phyloP scores from a whole-genome alignment of 2,797 vertebrate genomes.

The Cryptoprocta ferox region DNA sequence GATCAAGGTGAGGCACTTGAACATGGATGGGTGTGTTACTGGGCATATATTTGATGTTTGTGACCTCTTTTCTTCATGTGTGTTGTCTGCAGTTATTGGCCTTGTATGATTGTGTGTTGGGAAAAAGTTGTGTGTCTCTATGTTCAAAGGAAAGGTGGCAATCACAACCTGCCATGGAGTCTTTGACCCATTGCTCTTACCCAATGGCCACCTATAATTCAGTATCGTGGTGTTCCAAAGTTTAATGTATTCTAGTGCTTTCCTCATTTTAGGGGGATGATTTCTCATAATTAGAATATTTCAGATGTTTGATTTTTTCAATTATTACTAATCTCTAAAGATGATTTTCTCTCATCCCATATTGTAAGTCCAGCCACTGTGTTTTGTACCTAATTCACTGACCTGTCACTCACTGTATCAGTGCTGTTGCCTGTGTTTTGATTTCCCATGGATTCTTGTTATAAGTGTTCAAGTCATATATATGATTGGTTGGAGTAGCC shows the following conservation, averaged over 20 bases:
- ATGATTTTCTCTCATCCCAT: background rate
- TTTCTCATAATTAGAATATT: background rate
- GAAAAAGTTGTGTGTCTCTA: background rate
- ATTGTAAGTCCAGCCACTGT: background rate
- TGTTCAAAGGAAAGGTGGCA: background rate
- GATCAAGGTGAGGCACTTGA: conserved; percentile 85
- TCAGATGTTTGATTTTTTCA: background rate
- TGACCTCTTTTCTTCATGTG: background rate
- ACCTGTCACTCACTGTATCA: background rate
- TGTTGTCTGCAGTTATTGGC: background rate
- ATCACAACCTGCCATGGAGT: background rate
- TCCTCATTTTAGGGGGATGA: background rate
- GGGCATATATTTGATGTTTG: background rate
- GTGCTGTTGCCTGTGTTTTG: background rate
- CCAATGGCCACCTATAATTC: background rate
- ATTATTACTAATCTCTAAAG: background rate
- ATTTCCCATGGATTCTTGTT: background rate
- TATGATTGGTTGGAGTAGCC: background rate
- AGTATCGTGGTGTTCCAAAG: background rate
- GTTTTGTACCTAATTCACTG: background rate
- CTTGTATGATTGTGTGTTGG: background rate
- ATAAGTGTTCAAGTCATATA: background rate
- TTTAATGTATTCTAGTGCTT: background rate
- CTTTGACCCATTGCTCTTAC: background rate
- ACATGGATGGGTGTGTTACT: background rate